Conservation (phyloP, 2,113 vertebrate genomes). For the Calyptomena viridis region DNA sequence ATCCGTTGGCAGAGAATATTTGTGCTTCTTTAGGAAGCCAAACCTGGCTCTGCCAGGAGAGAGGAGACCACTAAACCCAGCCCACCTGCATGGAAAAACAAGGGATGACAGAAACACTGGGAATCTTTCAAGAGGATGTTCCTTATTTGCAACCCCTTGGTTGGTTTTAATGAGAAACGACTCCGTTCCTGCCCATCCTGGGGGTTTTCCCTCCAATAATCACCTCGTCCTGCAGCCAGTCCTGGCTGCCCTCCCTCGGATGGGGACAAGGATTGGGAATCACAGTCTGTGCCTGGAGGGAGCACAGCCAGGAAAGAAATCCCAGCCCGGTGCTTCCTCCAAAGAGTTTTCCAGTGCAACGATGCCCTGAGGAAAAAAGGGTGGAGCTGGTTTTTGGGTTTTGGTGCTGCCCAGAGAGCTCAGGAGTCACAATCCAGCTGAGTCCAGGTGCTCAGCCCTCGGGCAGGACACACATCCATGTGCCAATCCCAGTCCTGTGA, state of each 20-base stretch:
- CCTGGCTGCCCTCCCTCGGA: background rate
- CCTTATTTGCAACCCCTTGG: background rate
- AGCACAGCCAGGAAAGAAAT: accelerated
- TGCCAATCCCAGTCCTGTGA: background rate
- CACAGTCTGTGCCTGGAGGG: background rate
- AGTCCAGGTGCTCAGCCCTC: background rate
- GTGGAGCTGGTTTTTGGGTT: background rate
- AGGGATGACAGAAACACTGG: background rate
- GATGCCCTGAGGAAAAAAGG: background rate
- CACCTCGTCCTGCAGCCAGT: background rate
- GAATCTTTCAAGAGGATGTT: background rate
- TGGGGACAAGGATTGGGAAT: background rate
- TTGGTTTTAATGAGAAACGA: background rate
- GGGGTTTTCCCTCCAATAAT: background rate
- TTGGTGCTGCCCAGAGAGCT: background rate
- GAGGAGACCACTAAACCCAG: background rate
- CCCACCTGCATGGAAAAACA: background rate
- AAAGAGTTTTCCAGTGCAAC: conserved; percentile 2
- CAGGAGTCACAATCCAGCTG: background rate
- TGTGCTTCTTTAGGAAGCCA: background rate
- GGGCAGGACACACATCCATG: background rate
- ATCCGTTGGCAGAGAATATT: background rate
- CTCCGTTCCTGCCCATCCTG: background rate
- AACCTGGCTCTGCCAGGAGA: background rate
- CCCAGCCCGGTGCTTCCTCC: background rate